A percentile compares a stretch with the other conserved stretches of the same genome.
Conservation (phyloP, 2,113 vertebrate genomes). For the Entomyzon cyanotis region DNA sequence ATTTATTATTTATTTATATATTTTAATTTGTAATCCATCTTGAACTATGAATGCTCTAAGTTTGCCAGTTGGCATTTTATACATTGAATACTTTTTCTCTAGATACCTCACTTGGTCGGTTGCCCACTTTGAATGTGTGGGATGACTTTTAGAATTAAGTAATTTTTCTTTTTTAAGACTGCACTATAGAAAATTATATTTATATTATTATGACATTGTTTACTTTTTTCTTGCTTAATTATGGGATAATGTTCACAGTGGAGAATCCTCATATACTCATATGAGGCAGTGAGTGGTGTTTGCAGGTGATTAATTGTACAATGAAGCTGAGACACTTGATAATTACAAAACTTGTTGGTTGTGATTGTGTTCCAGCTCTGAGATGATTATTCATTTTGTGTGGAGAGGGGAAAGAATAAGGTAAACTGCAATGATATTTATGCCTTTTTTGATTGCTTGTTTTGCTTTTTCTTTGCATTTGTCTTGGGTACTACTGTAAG, state of each 20-base stretch:
- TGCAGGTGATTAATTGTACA: constrained; percentile 46
- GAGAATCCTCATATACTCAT: not conserved
- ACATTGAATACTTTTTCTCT: not conserved
- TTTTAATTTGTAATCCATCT: not conserved
- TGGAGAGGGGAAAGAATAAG: not conserved
- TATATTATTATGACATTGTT: constrained; percentile 50
- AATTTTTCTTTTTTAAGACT: not conserved
- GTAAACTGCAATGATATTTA: not conserved
- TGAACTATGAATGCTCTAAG: not conserved
- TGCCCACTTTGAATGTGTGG: constrained; percentile 21
- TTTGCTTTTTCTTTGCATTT: not conserved
- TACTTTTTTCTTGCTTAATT: constrained; percentile 69
- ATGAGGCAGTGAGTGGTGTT: constrained; percentile 26
- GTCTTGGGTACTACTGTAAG: not conserved
- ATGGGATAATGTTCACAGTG: constrained; percentile 5
- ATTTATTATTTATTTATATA: not conserved
- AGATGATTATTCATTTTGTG: not conserved
- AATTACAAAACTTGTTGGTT: not conserved
- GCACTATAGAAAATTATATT: not conserved
- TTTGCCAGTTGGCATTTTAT: not conserved
- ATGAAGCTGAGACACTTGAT: not conserved
- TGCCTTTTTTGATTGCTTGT: not conserved
- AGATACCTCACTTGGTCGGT: not conserved
- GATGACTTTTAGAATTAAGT: not conserved
- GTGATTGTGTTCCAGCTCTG: not conserved